Evolutionary conservation across 64 coral and sea anemone genomes (phyloP).

Genomic region (Montipora efflorescens): DNA sequence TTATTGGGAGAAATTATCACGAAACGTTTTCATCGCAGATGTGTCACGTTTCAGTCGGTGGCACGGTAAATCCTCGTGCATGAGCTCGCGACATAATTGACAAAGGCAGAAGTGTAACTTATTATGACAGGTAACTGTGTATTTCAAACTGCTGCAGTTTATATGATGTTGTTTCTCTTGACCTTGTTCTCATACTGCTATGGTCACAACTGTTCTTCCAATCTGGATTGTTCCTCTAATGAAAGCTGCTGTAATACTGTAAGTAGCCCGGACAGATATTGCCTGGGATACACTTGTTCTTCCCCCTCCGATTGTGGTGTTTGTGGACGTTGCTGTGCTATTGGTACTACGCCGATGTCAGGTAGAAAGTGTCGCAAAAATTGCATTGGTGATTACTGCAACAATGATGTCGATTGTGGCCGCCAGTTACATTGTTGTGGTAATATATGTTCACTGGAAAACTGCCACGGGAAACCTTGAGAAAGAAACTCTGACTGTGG

Average conservation of each 20-base stretch:
- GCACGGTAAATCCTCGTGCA: not conserved
- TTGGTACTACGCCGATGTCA: not conserved
- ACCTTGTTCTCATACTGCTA: not conserved
- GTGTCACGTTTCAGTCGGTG: too few relatives aligned
- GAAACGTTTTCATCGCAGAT: too few relatives aligned
- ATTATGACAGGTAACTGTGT: not conserved
- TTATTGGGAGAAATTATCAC: too few relatives aligned
- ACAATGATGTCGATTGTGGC: not conserved
- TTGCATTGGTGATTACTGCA: not conserved
- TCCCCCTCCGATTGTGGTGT: not conserved
- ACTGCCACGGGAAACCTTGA: not conserved
- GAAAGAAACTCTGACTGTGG: not conserved
- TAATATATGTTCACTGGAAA: not conserved
- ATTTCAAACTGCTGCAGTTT: not conserved
- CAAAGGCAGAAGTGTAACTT: not conserved
- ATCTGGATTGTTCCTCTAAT: not conserved
- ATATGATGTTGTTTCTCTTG: not conserved
- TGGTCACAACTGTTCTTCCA: not conserved
- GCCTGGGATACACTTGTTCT: not conserved
- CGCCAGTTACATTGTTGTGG: not conserved
- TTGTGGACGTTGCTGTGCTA: not conserved
- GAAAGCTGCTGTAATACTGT: not conserved
- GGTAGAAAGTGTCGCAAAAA: not conserved
- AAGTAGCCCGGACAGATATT: not conserved
- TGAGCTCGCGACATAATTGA: not conserved